phyloP scores from a whole-genome alignment of 2,888 invertebrate genomes.

The Drosophila austrosaltans region DNA sequence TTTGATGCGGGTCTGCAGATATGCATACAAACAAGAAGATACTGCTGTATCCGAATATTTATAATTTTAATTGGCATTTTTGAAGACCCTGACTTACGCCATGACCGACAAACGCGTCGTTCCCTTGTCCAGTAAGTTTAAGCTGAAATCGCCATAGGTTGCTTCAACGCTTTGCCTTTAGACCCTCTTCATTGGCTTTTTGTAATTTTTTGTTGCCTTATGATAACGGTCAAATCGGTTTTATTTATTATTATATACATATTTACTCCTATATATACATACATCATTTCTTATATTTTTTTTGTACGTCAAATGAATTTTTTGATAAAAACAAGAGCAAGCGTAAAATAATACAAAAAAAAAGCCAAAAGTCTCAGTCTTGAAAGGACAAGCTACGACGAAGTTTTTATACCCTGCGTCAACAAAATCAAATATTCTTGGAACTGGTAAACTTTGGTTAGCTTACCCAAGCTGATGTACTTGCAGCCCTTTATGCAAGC shows the following conservation, averaged over 20 bases:
- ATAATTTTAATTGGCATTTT: slow-evolving; percentile 76
- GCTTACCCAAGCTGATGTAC: too few species aligned
- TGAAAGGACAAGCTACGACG: neutral
- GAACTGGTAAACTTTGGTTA: neutral
- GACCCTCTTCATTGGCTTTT: slow-evolving; percentile 46
- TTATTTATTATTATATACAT: slow-evolving; percentile 6
- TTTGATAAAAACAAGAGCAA: slow-evolving; percentile 30
- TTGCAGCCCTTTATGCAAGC: too few species aligned
- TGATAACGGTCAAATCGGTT: slow-evolving; percentile 65
- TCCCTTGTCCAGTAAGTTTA: neutral
- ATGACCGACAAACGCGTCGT: neutral
- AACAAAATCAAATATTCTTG: too few species aligned
- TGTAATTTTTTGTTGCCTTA: slow-evolving; percentile 20
- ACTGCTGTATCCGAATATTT: slow-evolving; percentile 30
- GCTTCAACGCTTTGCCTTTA: slow-evolving; percentile 14
- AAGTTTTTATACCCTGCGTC: neutral
- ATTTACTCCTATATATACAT: neutral
- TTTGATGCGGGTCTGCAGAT: slow-evolving; percentile 31
- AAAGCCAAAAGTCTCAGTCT: neutral
- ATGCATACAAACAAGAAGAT: neutral
- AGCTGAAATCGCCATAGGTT: slow-evolving; percentile 30
- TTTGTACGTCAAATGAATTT: slow-evolving; percentile 51
- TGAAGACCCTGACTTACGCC: neutral
- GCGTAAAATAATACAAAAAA: slow-evolving; percentile 15
- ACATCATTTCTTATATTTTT: slow-evolving; percentile 11